phyloP scores from a whole-genome alignment of 1,140 invertebrate genomes.

The Eueides isabella region DNA sequence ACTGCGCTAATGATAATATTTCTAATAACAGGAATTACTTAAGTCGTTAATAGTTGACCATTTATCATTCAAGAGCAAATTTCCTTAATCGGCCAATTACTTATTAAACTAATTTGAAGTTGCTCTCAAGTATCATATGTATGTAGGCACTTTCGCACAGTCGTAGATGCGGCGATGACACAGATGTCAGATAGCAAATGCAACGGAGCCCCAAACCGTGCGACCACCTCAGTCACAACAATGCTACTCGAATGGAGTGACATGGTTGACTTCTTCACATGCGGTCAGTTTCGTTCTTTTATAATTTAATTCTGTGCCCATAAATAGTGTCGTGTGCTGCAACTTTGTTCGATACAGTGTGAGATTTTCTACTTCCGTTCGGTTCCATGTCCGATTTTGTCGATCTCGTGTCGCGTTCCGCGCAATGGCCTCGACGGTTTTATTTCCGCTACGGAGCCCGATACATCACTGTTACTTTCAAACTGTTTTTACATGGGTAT shows the following conservation, averaged over 20 bases:
- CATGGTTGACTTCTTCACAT: conserved; percentile 58
- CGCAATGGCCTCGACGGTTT: conserved; percentile 46
- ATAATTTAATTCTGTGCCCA: conserved; percentile 28
- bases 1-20: not conserved
- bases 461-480: conserved; percentile 75
- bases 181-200: conserved; percentile 58
- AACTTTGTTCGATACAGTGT: conserved; percentile 18
- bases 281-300: conserved; percentile 47
- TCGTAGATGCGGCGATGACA: conserved; percentile 44
- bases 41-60: not conserved
- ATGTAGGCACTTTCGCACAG: conserved; percentile 49
- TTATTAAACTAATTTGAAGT: conserved; percentile 47
- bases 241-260: conserved; percentile 77
- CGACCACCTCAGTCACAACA: conserved; percentile 69
- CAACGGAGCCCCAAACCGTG: conserved; percentile 61
- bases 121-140: conserved; percentile 48
- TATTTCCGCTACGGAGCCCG: conserved; percentile 57
- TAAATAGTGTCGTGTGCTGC: conserved; percentile 27
- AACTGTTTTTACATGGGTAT: conserved; percentile 58
- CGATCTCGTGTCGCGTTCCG: conserved; percentile 54
- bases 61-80: not conserved
- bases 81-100: not conserved
- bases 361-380: conserved; percentile 47
- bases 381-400: conserved; percentile 51
- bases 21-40: not conserved